These are phyloP conservation scores for Tenualosa ilisha DNA, from an alignment of 2,797 vertebrate genomes.

Conservation along the genomic window DNA sequence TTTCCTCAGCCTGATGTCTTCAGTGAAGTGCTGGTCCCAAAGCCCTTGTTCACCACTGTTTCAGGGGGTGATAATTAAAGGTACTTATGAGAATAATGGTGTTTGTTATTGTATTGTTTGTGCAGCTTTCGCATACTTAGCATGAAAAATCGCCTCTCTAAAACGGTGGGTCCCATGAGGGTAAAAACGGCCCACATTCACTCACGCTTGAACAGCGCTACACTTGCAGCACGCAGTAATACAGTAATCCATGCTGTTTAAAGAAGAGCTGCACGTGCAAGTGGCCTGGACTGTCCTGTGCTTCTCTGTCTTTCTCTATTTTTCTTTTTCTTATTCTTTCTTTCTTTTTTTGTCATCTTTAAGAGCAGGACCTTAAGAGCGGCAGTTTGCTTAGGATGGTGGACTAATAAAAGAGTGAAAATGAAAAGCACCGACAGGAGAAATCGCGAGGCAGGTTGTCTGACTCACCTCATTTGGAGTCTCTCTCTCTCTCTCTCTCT, in stretches of 20 bases:
- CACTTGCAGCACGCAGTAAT: not conserved
- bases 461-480: not conserved
- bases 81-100: constrained; percentile 14
- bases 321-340: too few species aligned
- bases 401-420: not conserved
- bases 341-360: not conserved
- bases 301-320: not conserved
- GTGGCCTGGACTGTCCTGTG: not conserved
- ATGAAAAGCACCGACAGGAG: constrained; percentile 26
- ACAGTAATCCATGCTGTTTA: not conserved
- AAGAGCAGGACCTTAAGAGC: not conserved
- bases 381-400: not conserved
- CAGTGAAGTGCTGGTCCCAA: not conserved
- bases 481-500: not conserved
- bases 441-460: not conserved
- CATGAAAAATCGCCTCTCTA: constrained; percentile 22
- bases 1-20: not conserved
- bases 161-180: not conserved
- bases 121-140: not conserved
- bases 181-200: not conserved
- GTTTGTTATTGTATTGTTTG: constrained; percentile 22
- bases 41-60: not conserved
- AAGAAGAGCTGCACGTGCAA: not conserved
- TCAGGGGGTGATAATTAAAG: constrained; percentile 15
- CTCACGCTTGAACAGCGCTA: not conserved